Evolutionary conservation across 2,113 vertebrate species (phyloP).

Genomic region (Caranx ignobilis): DNA sequence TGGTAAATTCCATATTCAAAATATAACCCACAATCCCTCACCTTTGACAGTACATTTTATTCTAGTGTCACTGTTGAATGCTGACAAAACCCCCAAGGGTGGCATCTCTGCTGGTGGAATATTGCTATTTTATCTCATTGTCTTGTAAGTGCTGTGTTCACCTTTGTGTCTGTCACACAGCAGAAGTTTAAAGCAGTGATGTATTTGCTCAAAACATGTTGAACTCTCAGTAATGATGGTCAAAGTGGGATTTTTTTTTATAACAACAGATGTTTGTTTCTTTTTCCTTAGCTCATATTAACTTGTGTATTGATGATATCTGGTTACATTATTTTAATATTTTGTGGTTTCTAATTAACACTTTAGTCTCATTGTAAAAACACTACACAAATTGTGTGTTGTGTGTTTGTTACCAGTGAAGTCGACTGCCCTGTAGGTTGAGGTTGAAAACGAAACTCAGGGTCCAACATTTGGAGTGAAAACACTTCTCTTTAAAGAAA

Average conservation of each 20-base stretch:
- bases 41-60: constrained; percentile 28
- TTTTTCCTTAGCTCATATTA: neutral
- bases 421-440: neutral
- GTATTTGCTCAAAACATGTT: neutral
- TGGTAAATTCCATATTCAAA: constrained; percentile 15
- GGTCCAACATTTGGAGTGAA: neutral
- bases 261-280: neutral
- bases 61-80: constrained; percentile 28
- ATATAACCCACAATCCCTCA: constrained; percentile 32
- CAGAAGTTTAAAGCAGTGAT: neutral
- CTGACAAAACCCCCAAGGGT: constrained; percentile 1
- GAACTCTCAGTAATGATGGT: neutral
- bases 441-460: neutral
- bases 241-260: neutral
- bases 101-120: neutral
- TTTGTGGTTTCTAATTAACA: neutral
- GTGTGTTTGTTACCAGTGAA: neutral
- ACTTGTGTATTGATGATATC: neutral
- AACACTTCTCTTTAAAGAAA: neutral
- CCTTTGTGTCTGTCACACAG: neutral
- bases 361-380: neutral
- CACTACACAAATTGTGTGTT: neutral
- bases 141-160: neutral
- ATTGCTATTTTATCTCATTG: neutral
- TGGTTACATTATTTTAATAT: neutral